Conservation (phyloP, 2,888 invertebrate species). For the Diarsia dahlii region DNA sequence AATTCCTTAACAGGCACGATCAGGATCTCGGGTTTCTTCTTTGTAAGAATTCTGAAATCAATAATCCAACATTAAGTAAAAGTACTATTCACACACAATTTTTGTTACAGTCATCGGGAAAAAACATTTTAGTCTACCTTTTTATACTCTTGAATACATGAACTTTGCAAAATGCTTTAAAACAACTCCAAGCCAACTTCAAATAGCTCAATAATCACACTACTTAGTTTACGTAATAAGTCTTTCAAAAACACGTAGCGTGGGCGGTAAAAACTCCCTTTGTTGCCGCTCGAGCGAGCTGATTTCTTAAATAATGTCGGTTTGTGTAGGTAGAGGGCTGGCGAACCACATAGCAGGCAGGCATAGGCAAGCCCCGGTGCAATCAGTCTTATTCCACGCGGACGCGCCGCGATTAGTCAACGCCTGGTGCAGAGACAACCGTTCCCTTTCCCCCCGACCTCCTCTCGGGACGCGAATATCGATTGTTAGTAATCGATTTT, state of each 20-base stretch:
- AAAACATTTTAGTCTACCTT: background rate
- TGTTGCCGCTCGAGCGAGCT: slow-evolving; percentile 88
- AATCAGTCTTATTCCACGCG: slow-evolving; percentile 91
- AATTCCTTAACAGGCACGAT: too few relatives aligned
- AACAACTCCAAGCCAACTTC: slow-evolving; percentile 40
- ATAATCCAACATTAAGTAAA: background rate
- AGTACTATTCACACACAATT: background rate
- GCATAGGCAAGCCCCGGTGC: slow-evolving; percentile 87
- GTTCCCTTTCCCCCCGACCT: slow-evolving; percentile 80
- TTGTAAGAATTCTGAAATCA: background rate
- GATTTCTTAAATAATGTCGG: slow-evolving; percentile 91
- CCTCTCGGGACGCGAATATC: slow-evolving; percentile 82
- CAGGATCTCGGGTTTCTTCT: background rate
- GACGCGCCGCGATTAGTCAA: slow-evolving; percentile 90
- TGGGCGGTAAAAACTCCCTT: slow-evolving; percentile 88
- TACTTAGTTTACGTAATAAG: slow-evolving; percentile 76
- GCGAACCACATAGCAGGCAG: slow-evolving; percentile 86
- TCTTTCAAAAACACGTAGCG: slow-evolving; percentile 83
- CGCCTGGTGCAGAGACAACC: slow-evolving; percentile 90
- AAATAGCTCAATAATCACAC: slow-evolving; percentile 58
- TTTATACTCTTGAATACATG: background rate
- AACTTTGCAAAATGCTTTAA: slow-evolving; percentile 25
- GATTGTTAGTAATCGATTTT: slow-evolving; percentile 88
- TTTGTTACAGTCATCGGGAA: background rate
- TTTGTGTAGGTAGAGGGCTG: slow-evolving; percentile 86